Evolutionary conservation across 2,888 invertebrate genomes (phyloP).

Genomic region (Anthrax anthrax): DNA sequence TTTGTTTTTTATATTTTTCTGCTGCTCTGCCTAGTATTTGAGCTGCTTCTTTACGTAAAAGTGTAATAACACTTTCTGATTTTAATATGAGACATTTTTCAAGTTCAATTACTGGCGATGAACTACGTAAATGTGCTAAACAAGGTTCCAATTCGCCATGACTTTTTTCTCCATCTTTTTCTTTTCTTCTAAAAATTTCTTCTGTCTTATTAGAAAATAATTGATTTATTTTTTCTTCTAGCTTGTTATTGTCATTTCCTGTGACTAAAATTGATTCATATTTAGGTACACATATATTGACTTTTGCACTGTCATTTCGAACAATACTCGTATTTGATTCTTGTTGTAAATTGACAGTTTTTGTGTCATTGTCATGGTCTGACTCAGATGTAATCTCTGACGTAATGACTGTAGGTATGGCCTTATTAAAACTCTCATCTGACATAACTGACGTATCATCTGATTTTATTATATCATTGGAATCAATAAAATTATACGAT

Average conservation of each 20-base stretch:
- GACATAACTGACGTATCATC: slow-evolving; percentile 11
- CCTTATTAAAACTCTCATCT: slow-evolving; percentile 12
- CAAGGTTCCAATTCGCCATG: not conserved
- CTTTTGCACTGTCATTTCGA: too few relatives aligned
- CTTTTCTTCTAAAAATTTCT: not conserved
- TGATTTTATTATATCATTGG: slow-evolving; percentile 12
- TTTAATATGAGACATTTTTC: slow-evolving; percentile 3
- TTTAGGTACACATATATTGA: too few relatives aligned
- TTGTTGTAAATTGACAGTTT: not conserved
- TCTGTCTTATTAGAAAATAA: not conserved
- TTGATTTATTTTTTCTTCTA: not conserved
- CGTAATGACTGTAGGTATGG: slow-evolving; percentile 6
- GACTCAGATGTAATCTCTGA: not conserved
- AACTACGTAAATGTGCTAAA: not conserved
- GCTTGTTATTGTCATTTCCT: not conserved
- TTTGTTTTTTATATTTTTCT: not conserved
- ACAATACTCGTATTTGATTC: not conserved
- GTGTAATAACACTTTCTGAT: slow-evolving; percentile 9
- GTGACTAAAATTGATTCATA: too few relatives aligned
- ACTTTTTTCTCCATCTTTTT: not conserved
- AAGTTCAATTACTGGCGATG: slow-evolving; percentile 1
- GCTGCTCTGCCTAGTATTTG: slow-evolving; percentile 2
- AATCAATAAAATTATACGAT: slow-evolving; percentile 19
- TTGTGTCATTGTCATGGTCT: not conserved
- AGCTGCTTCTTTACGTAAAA: slow-evolving; percentile 7